Percentiles rank a stretch among this genome's conserved stretches.
These are phyloP conservation scores for Tachysurus fulvidraco DNA, from an alignment of 2,113 vertebrate genomes.

Conservation along the genomic window DNA sequence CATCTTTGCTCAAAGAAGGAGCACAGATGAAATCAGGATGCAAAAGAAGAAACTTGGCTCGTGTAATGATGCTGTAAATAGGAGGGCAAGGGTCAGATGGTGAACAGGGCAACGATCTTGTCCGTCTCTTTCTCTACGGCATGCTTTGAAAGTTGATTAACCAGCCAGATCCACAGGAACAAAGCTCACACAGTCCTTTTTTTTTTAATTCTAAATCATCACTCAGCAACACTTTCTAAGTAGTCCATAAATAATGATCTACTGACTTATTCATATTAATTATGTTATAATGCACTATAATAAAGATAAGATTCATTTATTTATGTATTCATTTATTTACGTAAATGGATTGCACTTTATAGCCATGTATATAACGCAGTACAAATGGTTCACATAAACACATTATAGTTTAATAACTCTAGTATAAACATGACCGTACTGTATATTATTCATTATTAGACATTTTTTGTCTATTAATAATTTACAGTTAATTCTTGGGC, in stretches of 20 bases:
- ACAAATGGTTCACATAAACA: background rate
- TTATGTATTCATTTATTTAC: background rate
- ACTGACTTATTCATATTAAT: background rate
- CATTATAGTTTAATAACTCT: background rate
- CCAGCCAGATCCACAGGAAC: slow-evolving; percentile 37
- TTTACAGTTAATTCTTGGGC: background rate
- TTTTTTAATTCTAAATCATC: background rate
- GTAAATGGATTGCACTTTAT: background rate
- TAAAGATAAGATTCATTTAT: too few species aligned
- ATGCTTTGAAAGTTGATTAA: slow-evolving; percentile 64
- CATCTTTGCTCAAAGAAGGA: slow-evolving; percentile 37
- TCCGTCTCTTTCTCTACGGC: slow-evolving; percentile 53
- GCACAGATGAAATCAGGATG: slow-evolving; percentile 32
- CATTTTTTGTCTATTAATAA: background rate
- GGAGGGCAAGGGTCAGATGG: slow-evolving; percentile 56
- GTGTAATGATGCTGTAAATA: background rate
- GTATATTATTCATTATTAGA: background rate
- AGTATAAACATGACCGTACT: background rate
- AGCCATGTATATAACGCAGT: background rate
- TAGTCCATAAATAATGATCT: background rate
- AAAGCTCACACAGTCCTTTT: slow-evolving; percentile 28
- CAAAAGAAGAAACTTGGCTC: background rate
- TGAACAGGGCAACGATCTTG: slow-evolving; percentile 53
- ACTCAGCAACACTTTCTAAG: background rate
- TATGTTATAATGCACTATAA: background rate